Evolutionary conservation across 2,113 vertebrate genomes (phyloP), one percentile per base, ranked within the genome.

Genomic region (Pavo muticus): DNA sequence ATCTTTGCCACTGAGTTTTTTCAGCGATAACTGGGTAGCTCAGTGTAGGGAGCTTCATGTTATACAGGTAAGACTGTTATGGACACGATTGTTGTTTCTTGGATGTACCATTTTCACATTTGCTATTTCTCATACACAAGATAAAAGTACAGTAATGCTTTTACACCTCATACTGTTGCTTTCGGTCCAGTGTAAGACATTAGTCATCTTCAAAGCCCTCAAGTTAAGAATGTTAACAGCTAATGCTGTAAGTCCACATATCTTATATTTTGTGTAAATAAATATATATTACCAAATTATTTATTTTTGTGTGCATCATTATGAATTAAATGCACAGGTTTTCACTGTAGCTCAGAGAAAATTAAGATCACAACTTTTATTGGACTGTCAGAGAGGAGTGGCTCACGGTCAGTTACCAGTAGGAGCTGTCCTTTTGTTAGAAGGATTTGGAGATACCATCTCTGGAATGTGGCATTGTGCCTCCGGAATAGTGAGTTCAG

Each of bases 61-160:
- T 74, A 24, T 0, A n/a, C 23, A 57, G 60, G 11, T 74, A 86
- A 80, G 37, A 71, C 52, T 69, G 57, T 5, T 4, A 15, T 27
- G 37, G 47, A 9, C 9, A 21, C 39, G 24, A n/a, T 30, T 0
- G 0, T 78, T 86, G 24, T 37, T 32, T n/a, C 61, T 61, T 61
- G 69, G 24, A 68, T 32, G 30, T 23, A 54, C 6, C 23, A 5
- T 37, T 90, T 72, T 74, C 65, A 45, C 20, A 13, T 16, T 32
- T 18, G n/a, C 44, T 40, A 1, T 72, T 87, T 81, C 78, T 64
- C 61, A 27, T 56, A 14, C 12, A 39, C 8, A 42, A 30, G 30
- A 54, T 32, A 50, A n/a, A 61, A 73, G 21, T 2, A 45, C 6
- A 67, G n/a, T n/a, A 73, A 21, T 25, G 48, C 25, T 76, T 40